Conservation (phyloP, 2,797 vertebrate genomes). For the Pseudopleuronectes americanus region DNA sequence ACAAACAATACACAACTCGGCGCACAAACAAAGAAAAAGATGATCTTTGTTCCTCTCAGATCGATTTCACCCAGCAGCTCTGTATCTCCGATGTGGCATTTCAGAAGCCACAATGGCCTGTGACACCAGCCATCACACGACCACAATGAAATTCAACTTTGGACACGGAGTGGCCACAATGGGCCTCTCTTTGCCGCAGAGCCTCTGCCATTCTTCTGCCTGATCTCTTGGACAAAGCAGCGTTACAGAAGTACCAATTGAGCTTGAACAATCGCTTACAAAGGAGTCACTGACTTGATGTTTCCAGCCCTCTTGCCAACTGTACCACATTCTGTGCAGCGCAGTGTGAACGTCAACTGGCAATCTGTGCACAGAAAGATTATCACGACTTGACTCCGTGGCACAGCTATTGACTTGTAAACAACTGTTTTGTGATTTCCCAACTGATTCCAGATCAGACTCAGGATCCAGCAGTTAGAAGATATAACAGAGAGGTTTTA, state of each 20-base stretch:
- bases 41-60: slow-evolving; percentile 65
- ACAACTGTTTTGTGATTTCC: neutral
- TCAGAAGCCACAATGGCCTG: slow-evolving; percentile 65
- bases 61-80: slow-evolving; percentile 78
- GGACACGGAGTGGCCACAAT: slow-evolving; percentile 71
- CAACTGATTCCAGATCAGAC: neutral
- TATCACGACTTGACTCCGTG: neutral
- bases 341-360: slow-evolving; percentile 25
- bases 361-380: neutral
- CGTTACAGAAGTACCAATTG: slow-evolving; percentile 75
- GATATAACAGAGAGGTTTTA: too few species aligned
- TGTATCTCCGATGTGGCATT: slow-evolving; percentile 44
- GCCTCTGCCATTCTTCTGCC: slow-evolving; percentile 75
- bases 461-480: neutral
- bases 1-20: slow-evolving; percentile 43
- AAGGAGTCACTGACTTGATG: slow-evolving; percentile 68
- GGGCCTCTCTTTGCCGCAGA: slow-evolving; percentile 64
- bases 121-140: slow-evolving; percentile 55
- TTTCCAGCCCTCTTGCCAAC: slow-evolving; percentile 50
- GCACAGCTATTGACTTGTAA: slow-evolving; percentile 7
- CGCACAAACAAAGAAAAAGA: slow-evolving; percentile 45
- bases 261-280: slow-evolving; percentile 79
- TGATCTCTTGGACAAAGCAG: slow-evolving; percentile 79
- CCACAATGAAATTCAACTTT: slow-evolving; percentile 63
- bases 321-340: slow-evolving; percentile 27